These are phyloP conservation scores for Trichoplusia ni DNA, from an alignment of 1,140 invertebrate genomes.

Conservation along the genomic window DNA sequence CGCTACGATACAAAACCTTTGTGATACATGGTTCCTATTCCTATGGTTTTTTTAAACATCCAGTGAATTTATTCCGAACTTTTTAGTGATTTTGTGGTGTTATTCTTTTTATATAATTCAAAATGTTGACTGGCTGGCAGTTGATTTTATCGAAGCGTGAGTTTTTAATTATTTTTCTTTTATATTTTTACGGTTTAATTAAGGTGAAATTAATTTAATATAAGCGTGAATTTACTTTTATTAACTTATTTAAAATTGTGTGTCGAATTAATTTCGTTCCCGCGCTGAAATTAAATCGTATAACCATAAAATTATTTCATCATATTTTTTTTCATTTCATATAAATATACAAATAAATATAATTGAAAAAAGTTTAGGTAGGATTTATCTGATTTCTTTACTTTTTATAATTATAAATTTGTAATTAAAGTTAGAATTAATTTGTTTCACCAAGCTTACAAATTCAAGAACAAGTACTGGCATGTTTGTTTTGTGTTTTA, in stretches of 20 bases:
- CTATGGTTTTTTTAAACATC: conserved; percentile 25
- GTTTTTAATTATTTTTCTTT: conserved; percentile 35
- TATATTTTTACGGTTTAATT: neutral
- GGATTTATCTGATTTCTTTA: no score
- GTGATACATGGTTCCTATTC: conserved; percentile 40
- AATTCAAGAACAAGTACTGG: no score
- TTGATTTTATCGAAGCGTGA: conserved; percentile 69
- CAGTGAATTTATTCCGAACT: conserved; percentile 8
- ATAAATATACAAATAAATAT: no score
- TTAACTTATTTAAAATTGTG: neutral
- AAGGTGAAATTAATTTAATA: neutral
- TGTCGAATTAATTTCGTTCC: no score
- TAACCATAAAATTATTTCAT: no score
- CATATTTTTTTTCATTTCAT: no score
- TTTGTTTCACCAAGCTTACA: no score
- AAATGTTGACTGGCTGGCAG: conserved; percentile 72
- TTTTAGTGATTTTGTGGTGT: conserved; percentile 31
- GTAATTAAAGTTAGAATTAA: no score
- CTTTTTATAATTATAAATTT: no score
- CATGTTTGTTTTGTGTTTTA: no score
- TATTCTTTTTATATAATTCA: conserved; percentile 30
- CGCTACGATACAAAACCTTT: conserved; percentile 16
- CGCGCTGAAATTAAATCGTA: no score
- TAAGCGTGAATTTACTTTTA: neutral
- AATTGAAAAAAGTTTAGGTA: no score